A percentile compares a stretch with the other conserved stretches of the same genome.
Evolutionary conservation across 2,888 invertebrate species (phyloP).

Genomic region (Ochlodes sylvanus): DNA sequence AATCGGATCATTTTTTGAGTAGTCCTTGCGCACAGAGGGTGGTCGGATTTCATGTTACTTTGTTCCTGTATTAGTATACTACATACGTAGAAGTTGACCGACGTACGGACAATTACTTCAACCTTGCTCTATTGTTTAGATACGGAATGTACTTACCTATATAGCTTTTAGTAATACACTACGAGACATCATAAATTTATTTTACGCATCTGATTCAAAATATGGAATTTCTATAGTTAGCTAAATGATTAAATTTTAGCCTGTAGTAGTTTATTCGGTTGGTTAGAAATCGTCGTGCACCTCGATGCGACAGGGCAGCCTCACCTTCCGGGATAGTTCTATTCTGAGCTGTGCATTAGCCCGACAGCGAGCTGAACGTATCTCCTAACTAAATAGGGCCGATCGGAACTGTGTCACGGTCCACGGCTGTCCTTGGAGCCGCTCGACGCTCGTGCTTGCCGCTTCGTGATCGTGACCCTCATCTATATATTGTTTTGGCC

Average conservation of each 20-base stretch:
- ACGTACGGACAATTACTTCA: slow-evolving; percentile 62
- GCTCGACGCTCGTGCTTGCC: slow-evolving; percentile 25
- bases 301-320: slow-evolving; percentile 2
- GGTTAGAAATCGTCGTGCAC: neutral
- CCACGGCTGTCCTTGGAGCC: slow-evolving; percentile 21
- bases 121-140: slow-evolving; percentile 72
- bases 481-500: slow-evolving; percentile 21
- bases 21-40: slow-evolving; percentile 30
- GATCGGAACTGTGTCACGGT: slow-evolving; percentile 22
- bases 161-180: neutral
- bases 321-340: slow-evolving; percentile 7
- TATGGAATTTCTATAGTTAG: too few relatives aligned
- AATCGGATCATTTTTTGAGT: slow-evolving; percentile 18
- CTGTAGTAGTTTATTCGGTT: neutral
- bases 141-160: slow-evolving; percentile 22
- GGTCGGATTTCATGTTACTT: slow-evolving; percentile 57
- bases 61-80: slow-evolving; percentile 47
- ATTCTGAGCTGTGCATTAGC: slow-evolving; percentile 12
- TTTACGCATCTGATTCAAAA: too few relatives aligned
- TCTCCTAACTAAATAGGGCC: neutral
- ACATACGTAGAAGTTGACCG: neutral
- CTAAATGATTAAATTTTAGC: too few relatives aligned
- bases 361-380: neutral
- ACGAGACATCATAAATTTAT: neutral
- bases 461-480: slow-evolving; percentile 33